Evolutionary conservation across 2,113 vertebrate species (phyloP), one percentile per base, ranked within the genome.

Genomic region (Pithys albifrons): DNA sequence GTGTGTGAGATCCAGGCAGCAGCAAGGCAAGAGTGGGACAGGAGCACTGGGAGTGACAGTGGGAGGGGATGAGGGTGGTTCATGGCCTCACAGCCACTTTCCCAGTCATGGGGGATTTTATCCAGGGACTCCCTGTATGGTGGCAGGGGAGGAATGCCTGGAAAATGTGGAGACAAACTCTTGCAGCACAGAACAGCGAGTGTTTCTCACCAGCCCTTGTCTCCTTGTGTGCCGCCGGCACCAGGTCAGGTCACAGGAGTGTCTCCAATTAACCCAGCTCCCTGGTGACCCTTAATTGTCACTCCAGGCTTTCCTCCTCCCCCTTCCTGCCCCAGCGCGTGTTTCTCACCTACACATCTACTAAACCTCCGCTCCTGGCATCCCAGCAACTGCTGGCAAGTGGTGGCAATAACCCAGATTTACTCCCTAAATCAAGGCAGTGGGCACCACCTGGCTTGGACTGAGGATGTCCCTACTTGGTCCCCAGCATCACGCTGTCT

Each of bases 201-300:
- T 46, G 43, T 45, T 89, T 41, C 59, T 77, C 5, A 1, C 22
- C 10, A 4, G 46, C 54, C 9, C 41, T 72, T 8, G 22, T 65
- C 41, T 49, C 35, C 7, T 46, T 3, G 0, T 28, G 33, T 80
- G 52, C 49, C 31, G 28, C 86, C 0, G 2, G 91, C 91, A 77
- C 33, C 2, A 0, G 61, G 76, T 95, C 91, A 92, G 73, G 89
- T 82, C 77, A 75, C 94, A 95, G 89, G 74, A 94, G 67, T 76
- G 46, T 76, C 59, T 91, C 66, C 72, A 84, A 90, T 96, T 93
- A 93, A 82, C 89, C 62, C 61, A 35, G 62, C 48, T 79, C 73
- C 88, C 93, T 83, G 19, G 46, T 46, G 93, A 51, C 88, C 85
- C 46, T 89, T 67, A 91, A 93, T 74, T 91, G 62, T 35, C 35